These are phyloP conservation scores for Lapara coniferarum DNA, from an alignment of 2,888 invertebrate genomes.

Conservation along the genomic window DNA sequence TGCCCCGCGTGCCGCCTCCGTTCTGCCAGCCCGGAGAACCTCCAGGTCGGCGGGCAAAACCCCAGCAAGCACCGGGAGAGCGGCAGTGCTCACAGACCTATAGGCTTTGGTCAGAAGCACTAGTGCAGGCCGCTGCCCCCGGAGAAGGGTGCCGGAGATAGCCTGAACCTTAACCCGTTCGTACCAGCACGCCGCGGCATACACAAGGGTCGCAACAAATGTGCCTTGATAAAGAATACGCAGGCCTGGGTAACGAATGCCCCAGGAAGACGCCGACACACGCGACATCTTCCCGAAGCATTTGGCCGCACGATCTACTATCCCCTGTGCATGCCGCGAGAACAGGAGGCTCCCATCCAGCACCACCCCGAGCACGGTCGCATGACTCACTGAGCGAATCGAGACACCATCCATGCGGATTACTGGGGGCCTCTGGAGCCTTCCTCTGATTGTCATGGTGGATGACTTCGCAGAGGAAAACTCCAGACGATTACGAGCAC, in stretches of 20 bases:
- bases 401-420: constrained; percentile 14
- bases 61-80: constrained; percentile 28
- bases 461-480: constrained; percentile 40
- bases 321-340: constrained; percentile 31
- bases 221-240: constrained; percentile 30
- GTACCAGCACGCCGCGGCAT: constrained; percentile 35
- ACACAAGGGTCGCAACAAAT: constrained; percentile 29
- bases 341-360: background rate
- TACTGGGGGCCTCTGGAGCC: constrained; percentile 14
- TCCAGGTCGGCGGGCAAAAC: constrained; percentile 35
- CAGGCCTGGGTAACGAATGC: constrained; percentile 36
- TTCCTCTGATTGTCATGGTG: constrained; percentile 34
- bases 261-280: constrained; percentile 42
- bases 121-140: constrained; percentile 25
- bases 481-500: constrained; percentile 31
- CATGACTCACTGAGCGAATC: too few relatives aligned
- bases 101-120: constrained; percentile 33
- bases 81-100: constrained; percentile 23
- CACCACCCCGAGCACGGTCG: background rate
- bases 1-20: background rate
- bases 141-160: background rate
- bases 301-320: constrained; percentile 35
- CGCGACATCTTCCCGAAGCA: constrained; percentile 41
- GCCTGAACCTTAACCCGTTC: constrained; percentile 5
- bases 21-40: constrained; percentile 31